Evolutionary conservation across 1,140 invertebrate species (phyloP), one percentile per base, ranked within the genome.

Genomic region (Sminthurinus signatus): DNA sequence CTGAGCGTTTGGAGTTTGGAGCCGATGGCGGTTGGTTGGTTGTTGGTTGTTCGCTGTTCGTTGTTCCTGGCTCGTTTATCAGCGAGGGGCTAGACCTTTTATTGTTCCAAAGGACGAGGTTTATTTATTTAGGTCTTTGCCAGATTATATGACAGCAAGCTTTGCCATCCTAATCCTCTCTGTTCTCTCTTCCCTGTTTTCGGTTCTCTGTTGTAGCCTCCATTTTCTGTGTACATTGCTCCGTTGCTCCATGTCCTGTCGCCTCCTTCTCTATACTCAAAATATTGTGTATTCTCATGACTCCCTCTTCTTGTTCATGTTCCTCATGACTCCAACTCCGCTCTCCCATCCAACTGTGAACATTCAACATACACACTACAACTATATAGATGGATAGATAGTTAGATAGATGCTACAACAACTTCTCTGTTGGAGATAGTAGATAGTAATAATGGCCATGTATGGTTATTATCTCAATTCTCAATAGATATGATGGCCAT

Each of bases 101-200:
- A 36, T 31, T 23, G 29, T 39, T 42, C 32, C 27, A 25, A 12
- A n/a, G n/a, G n/a, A n/a, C n/a, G n/a, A n/a, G n/a, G n/a, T n/a
- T n/a, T n/a, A 14, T 57, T 32, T 32, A 57, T 57, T 28, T 32
- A 39, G 55, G 55, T 57, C 32, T 57, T 36, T 4, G 27, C 29
- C 32, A 48, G 44, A 48, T 48, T 48, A 48, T 48, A 48, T 48
- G 44, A 48, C 44, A 48, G 44, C n/a, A 48, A n/a, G 44, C 44
- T 48, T 48, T 48, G 44, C n/a, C n/a, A n/a, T 48, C 44, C 44
- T 48, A 48, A 48, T 48, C 44, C 44, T 48, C n/a, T 48, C 5
- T 48, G 44, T 48, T 10, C 44, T 10, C 39, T 42, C 23, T 48
- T 48, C 44, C 23, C 5, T 25, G 17, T 42, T 42, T 10, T 42